phyloP scores from a whole-genome alignment of 2,113 vertebrate genomes.

The Lampris incognitus region DNA sequence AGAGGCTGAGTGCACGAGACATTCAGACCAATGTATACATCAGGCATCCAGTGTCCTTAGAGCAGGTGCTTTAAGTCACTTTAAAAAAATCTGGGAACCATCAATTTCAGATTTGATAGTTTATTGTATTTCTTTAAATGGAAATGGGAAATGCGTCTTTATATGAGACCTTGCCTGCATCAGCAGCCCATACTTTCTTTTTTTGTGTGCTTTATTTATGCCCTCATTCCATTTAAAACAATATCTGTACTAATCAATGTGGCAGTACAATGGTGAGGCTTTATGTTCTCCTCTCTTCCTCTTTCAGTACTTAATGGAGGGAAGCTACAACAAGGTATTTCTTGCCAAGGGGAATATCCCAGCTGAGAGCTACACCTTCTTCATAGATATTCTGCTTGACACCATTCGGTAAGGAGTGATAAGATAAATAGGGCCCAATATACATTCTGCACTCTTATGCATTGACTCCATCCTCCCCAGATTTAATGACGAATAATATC shows the following conservation, averaged over 20 bases:
- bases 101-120: neutral
- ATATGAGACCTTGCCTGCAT: too few species aligned
- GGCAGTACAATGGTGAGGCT: neutral
- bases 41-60: conserved; percentile 93
- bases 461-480: too few species aligned
- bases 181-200: neutral
- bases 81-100: too few species aligned
- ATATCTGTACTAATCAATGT: neutral
- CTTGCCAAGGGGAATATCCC: conserved; percentile 97
- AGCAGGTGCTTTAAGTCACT: conserved; percentile 72
- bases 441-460: neutral
- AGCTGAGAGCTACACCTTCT: conserved; percentile 95
- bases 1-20: conserved; percentile 90
- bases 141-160: neutral
- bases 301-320: conserved; percentile 94
- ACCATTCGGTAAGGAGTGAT: conserved; percentile 88
- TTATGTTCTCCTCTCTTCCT: neutral
- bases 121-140: conserved; percentile 4
- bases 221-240: neutral
- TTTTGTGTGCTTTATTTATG: neutral
- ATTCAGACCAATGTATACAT: conserved; percentile 96
- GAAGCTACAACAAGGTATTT: conserved; percentile 98
- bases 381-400: conserved; percentile 95
- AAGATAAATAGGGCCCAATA: neutral
- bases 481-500: too few species aligned